Conservation (phyloP, 2,888 invertebrate genomes). For the Epiblema foenella region DNA sequence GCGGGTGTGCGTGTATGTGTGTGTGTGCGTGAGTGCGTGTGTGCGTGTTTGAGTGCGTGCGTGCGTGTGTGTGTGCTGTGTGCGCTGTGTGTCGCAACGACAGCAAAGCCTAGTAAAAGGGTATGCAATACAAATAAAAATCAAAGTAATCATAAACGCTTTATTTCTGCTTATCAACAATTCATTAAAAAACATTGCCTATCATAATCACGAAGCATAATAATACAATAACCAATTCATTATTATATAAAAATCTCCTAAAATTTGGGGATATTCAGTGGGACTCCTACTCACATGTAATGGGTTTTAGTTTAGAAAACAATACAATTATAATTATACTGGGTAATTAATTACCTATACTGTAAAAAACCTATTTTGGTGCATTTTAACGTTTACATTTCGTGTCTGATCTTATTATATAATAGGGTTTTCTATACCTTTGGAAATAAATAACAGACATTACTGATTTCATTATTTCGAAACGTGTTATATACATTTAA, state of each 20-base stretch:
- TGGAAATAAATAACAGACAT: not conserved
- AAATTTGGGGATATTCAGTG: constrained; percentile 17
- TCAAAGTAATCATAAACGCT: constrained; percentile 47
- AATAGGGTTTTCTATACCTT: not conserved
- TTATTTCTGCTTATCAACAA: constrained; percentile 63
- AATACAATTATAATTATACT: not conserved
- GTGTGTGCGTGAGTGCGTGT: no score
- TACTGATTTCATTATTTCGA: not conserved
- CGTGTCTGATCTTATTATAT: not conserved
- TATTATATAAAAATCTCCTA: constrained; percentile 38
- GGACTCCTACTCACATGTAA: constrained; percentile 14
- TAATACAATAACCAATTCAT: constrained; percentile 45
- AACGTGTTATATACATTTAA: no score
- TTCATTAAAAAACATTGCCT: constrained; percentile 59
- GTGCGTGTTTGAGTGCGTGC: no score
- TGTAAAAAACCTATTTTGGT: not conserved
- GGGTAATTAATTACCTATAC: no score
- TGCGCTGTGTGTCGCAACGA: no score
- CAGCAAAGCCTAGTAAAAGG: no score
- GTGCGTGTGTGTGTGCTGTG: no score
- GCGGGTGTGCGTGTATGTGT: no score
- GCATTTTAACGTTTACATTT: not conserved
- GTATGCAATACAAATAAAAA: not conserved
- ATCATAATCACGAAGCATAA: constrained; percentile 54
- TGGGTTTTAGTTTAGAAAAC: constrained; percentile 33